Evolutionary conservation across 2,113 vertebrate species (phyloP).

Genomic region (Axis porcinus): DNA sequence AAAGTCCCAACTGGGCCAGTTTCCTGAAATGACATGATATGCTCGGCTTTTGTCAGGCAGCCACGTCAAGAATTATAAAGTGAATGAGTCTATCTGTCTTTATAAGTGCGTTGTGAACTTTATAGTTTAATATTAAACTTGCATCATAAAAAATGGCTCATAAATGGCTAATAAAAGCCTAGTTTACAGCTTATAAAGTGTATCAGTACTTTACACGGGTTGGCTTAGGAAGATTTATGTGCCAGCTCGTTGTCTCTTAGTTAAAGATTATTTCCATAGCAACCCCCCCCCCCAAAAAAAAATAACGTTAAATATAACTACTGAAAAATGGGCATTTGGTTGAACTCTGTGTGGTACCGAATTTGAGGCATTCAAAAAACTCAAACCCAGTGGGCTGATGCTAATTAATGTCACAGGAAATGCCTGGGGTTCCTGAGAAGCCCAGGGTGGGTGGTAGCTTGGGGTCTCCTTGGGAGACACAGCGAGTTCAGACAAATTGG

Average conservation of each 20-base stretch:
- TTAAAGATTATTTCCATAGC: not conserved
- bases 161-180: slow-evolving; percentile 85
- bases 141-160: slow-evolving; percentile 78
- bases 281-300: not conserved
- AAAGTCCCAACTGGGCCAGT: slow-evolving; percentile 30
- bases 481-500: rapidly evolving
- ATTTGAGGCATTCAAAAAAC: not conserved
- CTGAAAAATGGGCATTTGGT: slow-evolving; percentile 19
- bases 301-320: slow-evolving; percentile 46
- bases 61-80: slow-evolving; percentile 69
- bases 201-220: slow-evolving; percentile 70
- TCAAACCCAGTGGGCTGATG: not conserved
- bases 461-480: not conserved
- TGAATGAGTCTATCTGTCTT: slow-evolving; percentile 74
- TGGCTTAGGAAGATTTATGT: slow-evolving; percentile 76
- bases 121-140: slow-evolving; percentile 83
- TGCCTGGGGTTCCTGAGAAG: not conserved
- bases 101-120: slow-evolving; percentile 77
- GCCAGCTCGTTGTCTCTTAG: slow-evolving; percentile 56
- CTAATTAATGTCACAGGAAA: not conserved
- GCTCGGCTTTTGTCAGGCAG: slow-evolving; percentile 48
- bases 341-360: not conserved
- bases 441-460: not conserved
- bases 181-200: slow-evolving; percentile 83
- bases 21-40: slow-evolving; percentile 55